Base-by-base conservation (phyloP, 2,797 vertebrate species). In the Eulemur coronatus region DNA sequence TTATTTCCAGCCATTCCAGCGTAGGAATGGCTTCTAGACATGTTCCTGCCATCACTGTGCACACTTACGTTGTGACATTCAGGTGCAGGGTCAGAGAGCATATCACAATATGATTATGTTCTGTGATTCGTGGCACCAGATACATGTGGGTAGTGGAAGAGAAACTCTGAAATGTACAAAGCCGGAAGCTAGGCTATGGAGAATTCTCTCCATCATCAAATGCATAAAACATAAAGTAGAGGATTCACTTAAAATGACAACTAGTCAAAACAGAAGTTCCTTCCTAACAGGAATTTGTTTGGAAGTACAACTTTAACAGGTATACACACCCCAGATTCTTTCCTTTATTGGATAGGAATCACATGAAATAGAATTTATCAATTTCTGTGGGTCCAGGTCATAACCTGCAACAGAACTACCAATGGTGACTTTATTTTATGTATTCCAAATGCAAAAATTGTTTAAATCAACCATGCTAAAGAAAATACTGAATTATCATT, bases 251-350 rank as follows among this genome's bases (percentile, higher is more conserved):
- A 43, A 55, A 70, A 63, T 4, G 18, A 28, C 7, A 86, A 63
- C 8, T 22, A 0, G 5, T 85, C 9, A 20, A 46, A 63, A 80
- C 0, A 28, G 70, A 46, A 24, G 24, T 35, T 38, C 18, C 50
- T 84, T 78, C 17, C 52, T 63, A 52, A 55, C 7, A 28, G 55
- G 30, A 55, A 52, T 52, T 8, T n/a, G 11, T 4, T 43, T 46
- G 30, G 14, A 70, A 84, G 3, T 24, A 15, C 20, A 69, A 50
- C 28, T 43, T 67, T 43, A 75, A 33, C 24, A 57, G 46, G 30
- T 22, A 4, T 3, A 12, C 4, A 28, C 13, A 14, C n/a, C 63
- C 80, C 3, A 0, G 10, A 9, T 22, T n/a, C 46, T 63, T n/a
- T 46, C 41, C 24, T 80, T 50, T 50, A 48, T 59, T 76, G 46